Base-by-base conservation (phyloP, 2,797 vertebrate genomes). In the Kryptolebias ocellatus region DNA sequence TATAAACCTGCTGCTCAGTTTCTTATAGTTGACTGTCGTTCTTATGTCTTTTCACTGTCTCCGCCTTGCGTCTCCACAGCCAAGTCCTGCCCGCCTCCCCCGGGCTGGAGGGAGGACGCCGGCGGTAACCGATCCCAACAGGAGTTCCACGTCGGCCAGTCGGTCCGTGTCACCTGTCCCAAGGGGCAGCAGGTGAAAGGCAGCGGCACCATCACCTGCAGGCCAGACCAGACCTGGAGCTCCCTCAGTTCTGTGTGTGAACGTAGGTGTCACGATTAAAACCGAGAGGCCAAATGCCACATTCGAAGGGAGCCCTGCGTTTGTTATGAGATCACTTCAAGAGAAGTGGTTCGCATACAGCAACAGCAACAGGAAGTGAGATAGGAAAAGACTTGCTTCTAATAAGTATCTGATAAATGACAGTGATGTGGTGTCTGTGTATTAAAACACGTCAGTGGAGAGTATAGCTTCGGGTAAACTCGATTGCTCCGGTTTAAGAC, bases 191-290 rank as follows among this genome's bases (percentile, higher is more conserved):
- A 92, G 53, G 92, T 94, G 52, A 95, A 88, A 77, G 94, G 94
- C 4, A 79, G 91, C 4, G 92, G 93, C 39, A 74, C 91, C 74
- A 93, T 99, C 77, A 95, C 91, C 59, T 99, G 98, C 87, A 94
- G 91, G 52, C 89, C 93, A 0, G 97, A 99, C 62, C 96, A 95
- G 91, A 97, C 94, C 0, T 99, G 98, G 98, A 97, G 92, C 56
- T 91, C 94, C 64, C 55, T 94, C 74, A 93, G 76, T 31, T 89
- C 94, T 14, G 96, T 90, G 60, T 99, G 97, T 83, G 95, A 98
- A 92, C 95, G 98, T 99, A 92, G 91, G 97, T 95, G 7, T 17
- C n/a, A 53, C 15, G 17, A 8, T 60, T 17, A 17, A n/a, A 31
- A 24, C 12, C 28, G 37, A 51, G 5, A 64, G 4, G 54, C 15